These are phyloP conservation scores for Globia sparganii DNA, from an alignment of 2,888 invertebrate genomes.

Conservation along the genomic window DNA sequence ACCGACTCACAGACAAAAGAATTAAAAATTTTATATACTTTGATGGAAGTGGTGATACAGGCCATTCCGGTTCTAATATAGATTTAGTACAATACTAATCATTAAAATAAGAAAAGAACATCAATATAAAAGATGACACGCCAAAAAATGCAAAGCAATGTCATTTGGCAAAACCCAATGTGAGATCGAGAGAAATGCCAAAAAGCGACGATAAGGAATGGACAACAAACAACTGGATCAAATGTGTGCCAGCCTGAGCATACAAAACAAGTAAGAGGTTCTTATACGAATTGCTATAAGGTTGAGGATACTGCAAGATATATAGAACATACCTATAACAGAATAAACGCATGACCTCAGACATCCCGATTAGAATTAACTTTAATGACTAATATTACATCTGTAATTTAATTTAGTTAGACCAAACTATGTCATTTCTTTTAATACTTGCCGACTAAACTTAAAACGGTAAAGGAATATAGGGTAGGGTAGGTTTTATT, in stretches of 20 bases:
- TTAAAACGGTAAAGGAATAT: background rate
- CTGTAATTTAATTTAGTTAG: background rate
- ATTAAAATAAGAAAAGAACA: background rate
- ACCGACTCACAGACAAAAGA: background rate
- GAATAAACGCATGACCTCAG: background rate
- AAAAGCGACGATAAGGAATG: constrained; percentile 25
- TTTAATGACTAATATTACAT: background rate
- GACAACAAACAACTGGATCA: constrained; percentile 24
- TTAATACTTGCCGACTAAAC: background rate
- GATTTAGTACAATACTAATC: background rate
- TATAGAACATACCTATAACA: background rate
- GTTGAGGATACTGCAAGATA: constrained; percentile 18
- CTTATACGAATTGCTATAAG: constrained; percentile 27
- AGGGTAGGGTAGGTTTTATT: too few species aligned
- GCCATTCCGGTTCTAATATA: background rate
- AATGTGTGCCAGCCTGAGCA: constrained; percentile 44
- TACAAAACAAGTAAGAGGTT: constrained; percentile 34
- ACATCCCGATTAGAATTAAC: background rate
- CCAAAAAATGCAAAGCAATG: constrained; percentile 17
- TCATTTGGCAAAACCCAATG: constrained; percentile 38
- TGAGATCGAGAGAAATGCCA: constrained; percentile 37
- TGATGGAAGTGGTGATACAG: background rate
- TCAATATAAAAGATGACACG: constrained; percentile 4
- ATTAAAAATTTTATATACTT: background rate
- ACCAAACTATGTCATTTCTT: background rate